Base-by-base conservation (phyloP, 2,888 invertebrate species). In the Pseudococcus jackbeardsleyi region DNA sequence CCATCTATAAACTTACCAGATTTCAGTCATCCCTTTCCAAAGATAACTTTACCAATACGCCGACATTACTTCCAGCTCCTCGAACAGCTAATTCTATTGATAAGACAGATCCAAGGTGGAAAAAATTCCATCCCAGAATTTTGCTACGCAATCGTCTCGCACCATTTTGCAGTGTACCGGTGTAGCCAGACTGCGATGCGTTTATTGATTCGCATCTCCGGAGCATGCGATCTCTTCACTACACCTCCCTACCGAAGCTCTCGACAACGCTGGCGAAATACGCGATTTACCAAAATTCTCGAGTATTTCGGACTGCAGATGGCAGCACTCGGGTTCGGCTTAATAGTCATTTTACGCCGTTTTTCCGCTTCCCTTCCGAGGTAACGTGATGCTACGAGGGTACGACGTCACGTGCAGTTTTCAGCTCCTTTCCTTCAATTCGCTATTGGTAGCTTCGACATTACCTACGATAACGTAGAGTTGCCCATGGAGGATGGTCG, bases 151-250 rank as follows among this genome's bases (percentile, higher is more conserved):
- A 15, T 19, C 64, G 64, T 64, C 64, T 64, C 64, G 64, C 9
- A 42, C 11, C 12, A 15, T 22, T 64, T 64, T 22, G 11, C 11
- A 22, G 22, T 64, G 64, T 64, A 64, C 64, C 64, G 64, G 64
- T 19, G 22, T n/a, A n/a, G 26, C 19, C 22, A 64, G 64, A 64
- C 64, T 64, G 64, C 8, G 64, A 64, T 64, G 64, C 64, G 64
- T 64, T 64, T 64, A 64, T 64, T 64, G 64, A 64, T 64, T 64
- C 22, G 15, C 64, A 64, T 64, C 22, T 9, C 64, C 22, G 64
- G 64, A 22, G 64, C 64, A 64, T 64, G 64, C 64, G 64, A 64
- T 64, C 64, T 64, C 64, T 64, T 64, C 22, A 22, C 22, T 64
- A 22, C 12, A 22, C 64, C 8, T 64, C 22, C 64, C 64, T 64